A percentile compares a stretch with the other conserved stretches of the same genome.
Evolutionary conservation across 2,797 vertebrate genomes (phyloP).

Genomic region (Micropoecilia bifurca): DNA sequence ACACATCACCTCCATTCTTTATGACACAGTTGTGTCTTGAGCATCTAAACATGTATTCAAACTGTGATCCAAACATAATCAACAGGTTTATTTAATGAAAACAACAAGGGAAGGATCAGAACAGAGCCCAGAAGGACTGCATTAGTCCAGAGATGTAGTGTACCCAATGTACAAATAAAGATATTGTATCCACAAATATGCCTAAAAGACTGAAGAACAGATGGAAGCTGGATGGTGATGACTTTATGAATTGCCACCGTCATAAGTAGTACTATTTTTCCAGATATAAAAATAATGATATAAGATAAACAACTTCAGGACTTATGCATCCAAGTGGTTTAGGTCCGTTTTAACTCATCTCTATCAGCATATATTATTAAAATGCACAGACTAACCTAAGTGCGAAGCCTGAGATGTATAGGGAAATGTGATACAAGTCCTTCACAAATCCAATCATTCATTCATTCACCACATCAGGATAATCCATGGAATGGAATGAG

Average conservation of each 20-base stretch:
- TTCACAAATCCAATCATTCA: not conserved
- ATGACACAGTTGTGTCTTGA: not conserved
- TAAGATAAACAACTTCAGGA: not conserved
- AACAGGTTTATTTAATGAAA: slow-evolving; percentile 52
- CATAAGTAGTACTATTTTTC: not conserved
- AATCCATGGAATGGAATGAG: not conserved
- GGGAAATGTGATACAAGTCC: not conserved
- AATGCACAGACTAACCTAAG: not conserved
- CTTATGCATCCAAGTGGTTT: not conserved
- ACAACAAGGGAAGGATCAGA: slow-evolving; percentile 37
- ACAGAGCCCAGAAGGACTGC: slow-evolving; percentile 44
- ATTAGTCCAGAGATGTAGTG: slow-evolving; percentile 43
- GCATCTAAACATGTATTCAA: not conserved
- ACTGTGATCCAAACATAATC: slow-evolving; percentile 29
- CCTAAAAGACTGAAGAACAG: slow-evolving; percentile 45
- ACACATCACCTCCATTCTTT: not conserved
- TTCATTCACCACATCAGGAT: not conserved
- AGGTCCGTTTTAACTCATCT: not conserved
- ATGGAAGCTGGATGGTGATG: slow-evolving; percentile 16
- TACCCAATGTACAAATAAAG: slow-evolving; percentile 40
- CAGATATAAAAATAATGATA: not conserved
- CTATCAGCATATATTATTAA: not conserved
- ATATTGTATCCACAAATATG: slow-evolving; percentile 27
- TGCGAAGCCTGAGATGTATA: not conserved
- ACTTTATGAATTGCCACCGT: not conserved